Conservation (phyloP, 2,113 vertebrate species). For the Eudyptes chrysolophus region DNA sequence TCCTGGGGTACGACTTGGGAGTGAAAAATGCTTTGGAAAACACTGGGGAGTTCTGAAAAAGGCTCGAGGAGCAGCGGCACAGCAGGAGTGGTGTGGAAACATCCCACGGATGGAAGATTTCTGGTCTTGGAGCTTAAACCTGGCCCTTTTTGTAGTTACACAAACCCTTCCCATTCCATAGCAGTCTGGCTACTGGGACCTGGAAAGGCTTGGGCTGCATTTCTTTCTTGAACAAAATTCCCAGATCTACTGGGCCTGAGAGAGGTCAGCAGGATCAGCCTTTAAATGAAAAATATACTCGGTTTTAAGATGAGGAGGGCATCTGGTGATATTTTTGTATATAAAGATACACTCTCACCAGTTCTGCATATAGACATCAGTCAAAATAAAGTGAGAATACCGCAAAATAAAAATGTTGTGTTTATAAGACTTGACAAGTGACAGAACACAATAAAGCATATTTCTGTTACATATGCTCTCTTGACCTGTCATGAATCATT, state of each 20-base stretch:
- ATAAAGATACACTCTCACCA: background rate
- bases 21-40: background rate
- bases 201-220: background rate
- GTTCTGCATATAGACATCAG: background rate
- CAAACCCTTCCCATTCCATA: background rate
- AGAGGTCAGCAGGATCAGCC: background rate
- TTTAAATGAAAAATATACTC: background rate
- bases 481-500: conserved; percentile 18
- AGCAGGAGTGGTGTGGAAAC: background rate
- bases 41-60: background rate
- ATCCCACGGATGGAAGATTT: background rate
- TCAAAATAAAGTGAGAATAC: background rate
- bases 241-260: background rate
- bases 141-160: background rate
- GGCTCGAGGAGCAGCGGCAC: background rate
- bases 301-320: background rate
- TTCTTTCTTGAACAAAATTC: background rate
- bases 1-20: background rate
- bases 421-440: background rate
- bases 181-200: background rate
- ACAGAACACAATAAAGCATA: background rate
- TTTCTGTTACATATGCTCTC: background rate
- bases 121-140: background rate
- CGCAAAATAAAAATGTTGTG: background rate
- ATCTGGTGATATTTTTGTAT: background rate